phyloP scores from a whole-genome alignment of 2,888 invertebrate genomes.

The Callosobruchus maculatus region DNA sequence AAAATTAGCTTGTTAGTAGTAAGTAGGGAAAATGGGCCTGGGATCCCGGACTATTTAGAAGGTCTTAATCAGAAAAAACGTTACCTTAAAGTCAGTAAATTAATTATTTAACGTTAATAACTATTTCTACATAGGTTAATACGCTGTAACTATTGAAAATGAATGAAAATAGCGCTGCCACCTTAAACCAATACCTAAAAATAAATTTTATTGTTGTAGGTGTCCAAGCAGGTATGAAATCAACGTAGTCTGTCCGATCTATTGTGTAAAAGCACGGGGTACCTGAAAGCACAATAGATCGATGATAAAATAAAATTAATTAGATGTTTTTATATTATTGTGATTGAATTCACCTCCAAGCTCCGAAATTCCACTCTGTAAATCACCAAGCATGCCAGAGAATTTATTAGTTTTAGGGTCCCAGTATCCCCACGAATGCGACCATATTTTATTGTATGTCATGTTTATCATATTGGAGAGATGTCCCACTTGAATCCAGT shows the following conservation, averaged over 20 bases:
- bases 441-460: slow-evolving; percentile 49
- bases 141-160: no score
- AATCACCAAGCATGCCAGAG: slow-evolving; percentile 58
- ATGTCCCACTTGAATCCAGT: slow-evolving; percentile 55
- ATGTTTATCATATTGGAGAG: slow-evolving; percentile 56
- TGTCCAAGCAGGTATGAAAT: slow-evolving; percentile 57
- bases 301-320: neutral
- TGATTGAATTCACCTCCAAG: slow-evolving; percentile 50
- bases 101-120: no score
- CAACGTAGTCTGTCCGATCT: slow-evolving; percentile 45
- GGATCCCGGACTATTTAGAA: no score
- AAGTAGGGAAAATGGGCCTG: no score
- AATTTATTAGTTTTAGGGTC: slow-evolving; percentile 50
- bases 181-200: neutral
- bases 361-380: slow-evolving; percentile 54
- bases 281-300: slow-evolving; percentile 32
- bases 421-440: slow-evolving; percentile 57
- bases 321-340: no score
- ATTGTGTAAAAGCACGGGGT: slow-evolving; percentile 46
- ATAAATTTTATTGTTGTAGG: slow-evolving; percentile 51
- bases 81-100: no score
- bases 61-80: no score
- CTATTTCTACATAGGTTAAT: no score
- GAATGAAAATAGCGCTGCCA: no score
- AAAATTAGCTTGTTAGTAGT: no score